These are phyloP conservation scores for Muscina levida DNA, from an alignment of 2,888 invertebrate species.

Conservation along the genomic window DNA sequence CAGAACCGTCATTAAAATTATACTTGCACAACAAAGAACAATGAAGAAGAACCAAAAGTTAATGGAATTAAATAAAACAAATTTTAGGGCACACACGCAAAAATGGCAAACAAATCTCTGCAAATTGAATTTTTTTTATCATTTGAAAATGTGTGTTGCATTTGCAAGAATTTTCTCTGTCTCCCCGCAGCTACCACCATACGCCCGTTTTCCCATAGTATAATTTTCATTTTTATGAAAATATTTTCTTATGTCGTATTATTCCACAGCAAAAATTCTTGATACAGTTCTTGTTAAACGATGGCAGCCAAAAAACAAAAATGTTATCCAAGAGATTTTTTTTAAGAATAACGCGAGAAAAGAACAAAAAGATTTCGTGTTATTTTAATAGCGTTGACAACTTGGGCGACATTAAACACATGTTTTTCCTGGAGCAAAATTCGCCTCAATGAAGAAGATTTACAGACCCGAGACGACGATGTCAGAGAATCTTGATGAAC, in stretches of 20 bases:
- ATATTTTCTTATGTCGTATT: conserved; percentile 39
- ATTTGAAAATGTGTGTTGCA: neutral
- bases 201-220: neutral
- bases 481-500: conserved; percentile 48
- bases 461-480: too few species aligned
- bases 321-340: neutral
- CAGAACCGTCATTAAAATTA: conserved; percentile 32
- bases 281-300: conserved; percentile 29
- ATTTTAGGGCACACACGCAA: neutral
- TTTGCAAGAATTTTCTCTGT: too few species aligned
- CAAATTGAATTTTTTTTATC: conserved; percentile 36
- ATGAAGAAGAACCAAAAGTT: conserved; percentile 1
- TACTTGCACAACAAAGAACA: neutral
- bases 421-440: conserved; percentile 47
- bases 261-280: conserved; percentile 4
- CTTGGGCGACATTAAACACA: conserved; percentile 60
- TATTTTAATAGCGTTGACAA: conserved; percentile 64
- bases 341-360: neutral
- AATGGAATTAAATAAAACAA: conserved; percentile 42
- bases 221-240: conserved; percentile 42
- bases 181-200: too few species aligned
- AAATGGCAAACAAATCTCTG: conserved; percentile 12
- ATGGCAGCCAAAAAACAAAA: neutral
- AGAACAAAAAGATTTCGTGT: conserved; percentile 44
- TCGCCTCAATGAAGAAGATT: neutral